Conservation (phyloP, 2,888 invertebrate species). For the Patella caerulea region DNA sequence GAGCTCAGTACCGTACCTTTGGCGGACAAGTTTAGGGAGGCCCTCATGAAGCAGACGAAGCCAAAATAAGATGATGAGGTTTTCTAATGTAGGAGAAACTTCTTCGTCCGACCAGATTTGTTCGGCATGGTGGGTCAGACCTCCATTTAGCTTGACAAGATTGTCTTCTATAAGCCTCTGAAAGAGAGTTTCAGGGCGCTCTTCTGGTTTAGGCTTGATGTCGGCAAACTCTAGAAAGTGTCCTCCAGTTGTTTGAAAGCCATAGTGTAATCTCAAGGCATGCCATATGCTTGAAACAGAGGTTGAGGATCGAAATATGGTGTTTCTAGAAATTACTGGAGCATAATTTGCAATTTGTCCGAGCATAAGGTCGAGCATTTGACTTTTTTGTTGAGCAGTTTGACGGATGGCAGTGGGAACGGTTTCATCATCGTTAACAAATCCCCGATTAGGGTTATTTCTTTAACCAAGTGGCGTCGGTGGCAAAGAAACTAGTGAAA, state of each 20-base stretch:
- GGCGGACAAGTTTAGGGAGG: not conserved
- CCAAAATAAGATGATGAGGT: slow-evolving; percentile 16
- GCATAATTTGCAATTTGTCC: slow-evolving; percentile 2
- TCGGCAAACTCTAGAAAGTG: too few species aligned
- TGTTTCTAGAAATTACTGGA: not conserved
- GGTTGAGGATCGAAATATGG: not conserved
- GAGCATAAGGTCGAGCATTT: not conserved
- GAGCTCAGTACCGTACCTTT: not conserved
- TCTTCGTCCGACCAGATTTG: not conserved
- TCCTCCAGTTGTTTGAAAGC: not conserved
- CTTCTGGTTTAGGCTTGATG: not conserved
- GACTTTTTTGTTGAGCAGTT: too few species aligned
- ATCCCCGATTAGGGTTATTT: too few species aligned
- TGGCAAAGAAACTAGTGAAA: too few species aligned
- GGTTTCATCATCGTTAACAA: too few species aligned
- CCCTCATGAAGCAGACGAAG: not conserved
- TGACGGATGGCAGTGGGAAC: not conserved
- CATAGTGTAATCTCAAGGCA: not conserved
- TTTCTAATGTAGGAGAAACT: not conserved
- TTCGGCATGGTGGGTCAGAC: not conserved
- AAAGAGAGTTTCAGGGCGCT: not conserved
- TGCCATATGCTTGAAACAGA: not conserved
- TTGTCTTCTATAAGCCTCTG: not conserved
- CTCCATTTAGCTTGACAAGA: too few species aligned
- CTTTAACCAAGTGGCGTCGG: too few species aligned